Evolutionary conservation across 2,888 invertebrate genomes (phyloP).

Genomic region (Dermolepida albohirtum): DNA sequence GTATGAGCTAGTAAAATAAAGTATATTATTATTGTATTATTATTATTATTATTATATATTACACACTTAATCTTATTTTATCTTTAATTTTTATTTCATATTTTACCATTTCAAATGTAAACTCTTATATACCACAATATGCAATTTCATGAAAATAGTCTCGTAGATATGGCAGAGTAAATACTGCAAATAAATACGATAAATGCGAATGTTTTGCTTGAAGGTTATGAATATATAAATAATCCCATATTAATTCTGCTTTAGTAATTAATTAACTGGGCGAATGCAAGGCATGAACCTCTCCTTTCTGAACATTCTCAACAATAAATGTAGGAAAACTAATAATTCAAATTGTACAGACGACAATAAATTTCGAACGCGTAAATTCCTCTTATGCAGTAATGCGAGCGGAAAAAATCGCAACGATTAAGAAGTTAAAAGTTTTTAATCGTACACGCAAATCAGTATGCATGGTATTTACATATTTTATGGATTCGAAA

Average conservation of each 20-base stretch:
- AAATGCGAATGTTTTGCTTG: neutral
- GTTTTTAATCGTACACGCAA: slow-evolving; percentile 25
- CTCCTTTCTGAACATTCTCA: neutral
- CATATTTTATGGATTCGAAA: no score
- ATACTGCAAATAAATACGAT: slow-evolving; percentile 9
- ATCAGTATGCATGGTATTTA: neutral
- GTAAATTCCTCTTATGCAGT: slow-evolving; percentile 22
- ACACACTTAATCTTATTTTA: no score
- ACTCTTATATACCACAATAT: no score
- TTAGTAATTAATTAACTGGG: slow-evolving; percentile 28
- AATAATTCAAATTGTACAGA: slow-evolving; percentile 21
- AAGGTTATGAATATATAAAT: slow-evolving; percentile 23
- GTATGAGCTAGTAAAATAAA: no score
- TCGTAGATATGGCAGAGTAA: no score
- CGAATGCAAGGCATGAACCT: slow-evolving; percentile 4
- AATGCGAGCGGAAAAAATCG: slow-evolving; percentile 29
- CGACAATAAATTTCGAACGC: slow-evolving; percentile 22
- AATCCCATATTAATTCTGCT: slow-evolving; percentile 24
- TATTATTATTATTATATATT: no score
- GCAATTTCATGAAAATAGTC: no score
- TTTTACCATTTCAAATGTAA: no score
- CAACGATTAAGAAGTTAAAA: slow-evolving; percentile 18
- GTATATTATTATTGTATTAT: no score
- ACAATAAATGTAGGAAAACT: neutral
- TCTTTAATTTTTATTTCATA: no score